Evolutionary conservation across 2,797 vertebrate species (phyloP).

Genomic region (Agapornis canus): DNA sequence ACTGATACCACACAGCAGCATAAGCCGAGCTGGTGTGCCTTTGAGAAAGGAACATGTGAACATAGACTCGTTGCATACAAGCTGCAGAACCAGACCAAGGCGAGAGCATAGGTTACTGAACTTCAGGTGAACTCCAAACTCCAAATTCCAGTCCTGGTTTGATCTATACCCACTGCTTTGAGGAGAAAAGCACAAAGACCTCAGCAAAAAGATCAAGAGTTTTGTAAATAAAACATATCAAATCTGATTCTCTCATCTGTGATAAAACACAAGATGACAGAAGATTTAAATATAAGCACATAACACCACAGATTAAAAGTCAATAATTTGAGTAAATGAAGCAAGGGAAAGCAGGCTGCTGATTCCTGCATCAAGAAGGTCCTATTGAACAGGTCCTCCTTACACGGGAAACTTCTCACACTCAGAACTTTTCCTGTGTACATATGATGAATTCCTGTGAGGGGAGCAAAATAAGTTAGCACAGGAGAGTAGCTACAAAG

Average conservation of each 20-base stretch:
- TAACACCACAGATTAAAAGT: background rate
- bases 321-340: background rate
- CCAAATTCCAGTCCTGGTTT: background rate
- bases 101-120: fast-evolving
- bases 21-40: background rate
- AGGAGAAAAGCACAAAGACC: background rate
- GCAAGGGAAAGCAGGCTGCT: background rate
- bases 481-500: background rate
- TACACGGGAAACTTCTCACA: background rate
- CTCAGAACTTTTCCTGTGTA: background rate
- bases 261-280: background rate
- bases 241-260: background rate
- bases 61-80: background rate
- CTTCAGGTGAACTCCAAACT: background rate
- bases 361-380: background rate
- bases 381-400: background rate
- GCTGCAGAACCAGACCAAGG: background rate
- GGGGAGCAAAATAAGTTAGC: background rate
- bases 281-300: background rate
- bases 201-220: background rate
- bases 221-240: background rate
- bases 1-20: fast-evolving
- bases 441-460: background rate
- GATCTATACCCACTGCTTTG: background rate
- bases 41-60: fast-evolving